Base-by-base conservation (phyloP, 2,797 vertebrate species). In the Oryzias sinensis region DNA sequence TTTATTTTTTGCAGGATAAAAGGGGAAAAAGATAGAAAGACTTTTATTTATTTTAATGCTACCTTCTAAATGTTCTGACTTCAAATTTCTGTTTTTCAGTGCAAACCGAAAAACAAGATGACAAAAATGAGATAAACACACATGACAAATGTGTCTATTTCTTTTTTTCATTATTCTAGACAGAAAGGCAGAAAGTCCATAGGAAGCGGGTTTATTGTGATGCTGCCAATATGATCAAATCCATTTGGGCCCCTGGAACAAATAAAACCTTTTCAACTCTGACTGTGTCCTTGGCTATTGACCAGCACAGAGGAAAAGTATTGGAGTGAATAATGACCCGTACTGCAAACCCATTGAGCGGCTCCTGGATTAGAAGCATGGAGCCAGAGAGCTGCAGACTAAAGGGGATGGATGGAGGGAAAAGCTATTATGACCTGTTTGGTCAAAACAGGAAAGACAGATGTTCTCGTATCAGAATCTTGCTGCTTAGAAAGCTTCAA, bases 321-420 rank as follows among this genome's bases (percentile, higher is more conserved):
- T 52, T 66, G 73, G 70, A 82, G 79, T 81, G 78, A 88, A 78
- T 85, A 84, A 86, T 77, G 64, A 69, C 46, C 52, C 49, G 58
- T 66, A 69, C 50, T 69, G 62, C 25, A 43, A 70, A 52, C 44
- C 70, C 72, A 79, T 70, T 82, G 73, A 80, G 66, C 69, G 63
- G 64, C 62, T 76, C 24, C 51, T 49, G 74, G 79, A 81, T 83
- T 79, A 80, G 67, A 45, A 56, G 67, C 65, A 58, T 63, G 71
- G 80, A 84, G 60, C 73, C 81, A 76, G 55, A 62, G 63, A 52
- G 40, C 55, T 50, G 40, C 46, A 71, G 55, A 68, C 58, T 55
- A 48, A 55, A 57, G 50, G 62, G 69, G 41, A 60, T 64, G 53
- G 61, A 76, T 47, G 47, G 51, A 53, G 60, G 43, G n/a, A 45